phyloP scores from a whole-genome alignment of 2,113 vertebrate species.

The Speoplatyrhinus poulsoni region DNA sequence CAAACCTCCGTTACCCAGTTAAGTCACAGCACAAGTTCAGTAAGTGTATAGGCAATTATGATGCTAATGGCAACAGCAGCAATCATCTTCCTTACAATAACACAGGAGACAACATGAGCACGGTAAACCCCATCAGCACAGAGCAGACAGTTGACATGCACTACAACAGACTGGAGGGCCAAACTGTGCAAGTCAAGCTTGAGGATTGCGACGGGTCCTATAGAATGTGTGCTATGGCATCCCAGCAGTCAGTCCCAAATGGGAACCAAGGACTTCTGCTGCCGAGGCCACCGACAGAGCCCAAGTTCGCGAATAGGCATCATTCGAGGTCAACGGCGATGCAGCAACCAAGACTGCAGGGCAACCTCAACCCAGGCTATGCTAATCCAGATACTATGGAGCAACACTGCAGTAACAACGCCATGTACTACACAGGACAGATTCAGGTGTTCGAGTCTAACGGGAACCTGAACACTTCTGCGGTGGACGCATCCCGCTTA shows the following conservation, averaged over 20 bases:
- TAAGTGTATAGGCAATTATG: constrained; percentile 58
- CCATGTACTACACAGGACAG: constrained; percentile 86
- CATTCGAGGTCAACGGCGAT: constrained; percentile 63
- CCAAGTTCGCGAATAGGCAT: constrained; percentile 63
- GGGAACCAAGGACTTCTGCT: constrained; percentile 71
- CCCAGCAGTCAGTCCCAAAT: constrained; percentile 63
- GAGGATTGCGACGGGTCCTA: constrained; percentile 58
- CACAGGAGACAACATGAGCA: constrained; percentile 1
- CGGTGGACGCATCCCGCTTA: constrained; percentile 1
- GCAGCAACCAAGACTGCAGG: constrained; percentile 75
- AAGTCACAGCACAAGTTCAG: constrained; percentile 66
- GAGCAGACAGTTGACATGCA: constrained; percentile 64
- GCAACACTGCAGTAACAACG: constrained; percentile 25
- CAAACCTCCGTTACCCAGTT: constrained; percentile 52
- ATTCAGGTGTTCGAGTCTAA: constrained; percentile 87
- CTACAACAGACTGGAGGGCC: constrained; percentile 70
- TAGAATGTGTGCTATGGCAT: constrained; percentile 65
- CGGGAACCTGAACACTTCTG: constrained; percentile 54
- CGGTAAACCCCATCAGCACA: constrained; percentile 53
- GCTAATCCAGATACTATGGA: constrained; percentile 56
- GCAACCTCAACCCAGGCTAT: constrained; percentile 60
- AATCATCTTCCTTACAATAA: constrained; percentile 72
- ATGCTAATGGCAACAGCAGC: constrained; percentile 60
- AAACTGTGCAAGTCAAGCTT: constrained; percentile 51
- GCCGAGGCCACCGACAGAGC: constrained; percentile 79